phyloP scores from a whole-genome alignment of 2,113 vertebrate genomes.

The Maccullochella peelii region DNA sequence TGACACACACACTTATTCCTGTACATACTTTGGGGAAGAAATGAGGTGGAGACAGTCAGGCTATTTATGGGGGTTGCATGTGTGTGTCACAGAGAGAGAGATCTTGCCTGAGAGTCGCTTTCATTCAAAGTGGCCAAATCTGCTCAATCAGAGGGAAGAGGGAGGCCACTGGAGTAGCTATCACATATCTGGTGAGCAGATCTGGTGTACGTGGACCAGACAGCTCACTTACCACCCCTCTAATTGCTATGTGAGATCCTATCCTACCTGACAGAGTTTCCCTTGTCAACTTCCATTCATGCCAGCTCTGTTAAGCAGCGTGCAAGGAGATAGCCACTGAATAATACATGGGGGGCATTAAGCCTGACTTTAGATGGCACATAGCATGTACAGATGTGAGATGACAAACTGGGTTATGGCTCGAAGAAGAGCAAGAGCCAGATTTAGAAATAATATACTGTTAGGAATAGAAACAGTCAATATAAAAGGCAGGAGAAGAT shows the following conservation, averaged over 20 bases:
- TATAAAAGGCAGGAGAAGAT: slow-evolving; percentile 28
- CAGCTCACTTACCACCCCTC: slow-evolving; percentile 71
- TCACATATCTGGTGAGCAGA: slow-evolving; percentile 48
- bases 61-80: slow-evolving; percentile 43
- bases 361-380: slow-evolving; percentile 53
- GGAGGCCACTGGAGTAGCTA: slow-evolving; percentile 25
- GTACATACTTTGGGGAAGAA: slow-evolving; percentile 19
- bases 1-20: slow-evolving; percentile 8
- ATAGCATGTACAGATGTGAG: slow-evolving; percentile 50
- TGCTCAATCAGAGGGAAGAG: slow-evolving; percentile 41
- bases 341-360: slow-evolving; percentile 75
- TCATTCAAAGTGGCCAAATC: slow-evolving; percentile 61
- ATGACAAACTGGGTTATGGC: slow-evolving; percentile 53
- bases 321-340: slow-evolving; percentile 69
- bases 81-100: slow-evolving; percentile 20
- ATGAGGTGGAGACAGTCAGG: slow-evolving; percentile 27
- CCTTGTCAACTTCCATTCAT: slow-evolving; percentile 70
- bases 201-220: slow-evolving; percentile 59
- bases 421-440: slow-evolving; percentile 35
- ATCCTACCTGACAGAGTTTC: slow-evolving; percentile 69
- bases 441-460: slow-evolving; percentile 36
- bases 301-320: slow-evolving; percentile 50
- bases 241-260: slow-evolving; percentile 75
- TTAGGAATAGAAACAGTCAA: slow-evolving; percentile 16
- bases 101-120: slow-evolving; percentile 28